Evolutionary conservation across 2,797 vertebrate species (phyloP), one percentile per base, ranked within the genome.

Genomic region (Cyprinella venusta): DNA sequence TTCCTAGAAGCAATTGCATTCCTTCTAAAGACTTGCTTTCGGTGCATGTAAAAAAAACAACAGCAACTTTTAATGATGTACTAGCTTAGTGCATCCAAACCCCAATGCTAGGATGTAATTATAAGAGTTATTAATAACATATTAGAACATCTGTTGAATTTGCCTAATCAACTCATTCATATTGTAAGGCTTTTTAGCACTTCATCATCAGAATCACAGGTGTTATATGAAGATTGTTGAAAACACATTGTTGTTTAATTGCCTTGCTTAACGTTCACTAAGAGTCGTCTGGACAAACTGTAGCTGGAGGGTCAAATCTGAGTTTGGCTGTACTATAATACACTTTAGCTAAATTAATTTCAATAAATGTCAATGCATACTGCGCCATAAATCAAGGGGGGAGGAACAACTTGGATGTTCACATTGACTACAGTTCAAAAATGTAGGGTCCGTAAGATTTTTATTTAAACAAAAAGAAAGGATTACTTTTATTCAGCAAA

Each of bases 1-100:
- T 94, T 93, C 88, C 89, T 92, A 87, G 88, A 92, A 90, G 90
- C 92, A 93, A 94, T 94, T 94, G 93, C 92, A 93, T 92, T 92
- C 88, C 87, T 89, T 83, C 85, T 88, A 52, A 88, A 88, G 82
- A 85, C 77, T 89, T 75, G 64, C 70, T 85, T 89, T 70, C 1
- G 56, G 52, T 88, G 86, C 76, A 92, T 92, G 90, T 92, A 91
- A 90, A 45, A 90, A 45, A 76, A 93, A 93, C 56, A 71, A 40
- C 59, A 45, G 26, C 48, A 50, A 33, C 33, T 52, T n/a, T 65
- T 38, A 86, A 82, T 86, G 79, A 52, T 76, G 80, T 74, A 78
- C 36, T 64, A 67, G 63, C 74, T 76, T 70, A 59, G 69, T 78
- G 59, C 26, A 50, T 59, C 65, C n/a, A 26, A 71, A 33, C 63